Evolutionary conservation across 1,140 invertebrate species (phyloP).

Genomic region (Sitodiplosis mosellana): DNA sequence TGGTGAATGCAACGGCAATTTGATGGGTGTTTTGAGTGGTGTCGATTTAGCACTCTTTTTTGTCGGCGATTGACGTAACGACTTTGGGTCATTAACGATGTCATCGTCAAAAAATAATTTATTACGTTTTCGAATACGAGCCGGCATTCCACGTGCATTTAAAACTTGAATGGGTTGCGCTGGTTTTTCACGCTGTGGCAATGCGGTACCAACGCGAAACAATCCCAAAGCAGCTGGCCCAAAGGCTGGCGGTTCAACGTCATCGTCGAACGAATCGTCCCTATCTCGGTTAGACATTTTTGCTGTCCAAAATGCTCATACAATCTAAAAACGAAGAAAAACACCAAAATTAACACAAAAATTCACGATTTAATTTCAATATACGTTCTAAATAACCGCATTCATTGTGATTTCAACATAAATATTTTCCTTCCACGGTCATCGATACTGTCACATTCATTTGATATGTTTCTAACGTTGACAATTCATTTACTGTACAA

Average conservation of each 20-base stretch:
- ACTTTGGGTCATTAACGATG: constrained; percentile 59
- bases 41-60: constrained; percentile 31
- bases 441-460: too few relatives aligned
- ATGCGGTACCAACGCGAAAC: constrained; percentile 54
- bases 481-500: too few relatives aligned
- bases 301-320: constrained; percentile 15
- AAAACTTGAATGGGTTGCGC: constrained; percentile 52
- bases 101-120: constrained; percentile 82
- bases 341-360: too few relatives aligned
- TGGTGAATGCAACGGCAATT: constrained; percentile 6
- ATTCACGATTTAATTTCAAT: too few relatives aligned
- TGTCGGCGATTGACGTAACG: constrained; percentile 42
- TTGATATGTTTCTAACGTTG: too few relatives aligned
- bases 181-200: constrained; percentile 45
- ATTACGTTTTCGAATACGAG: constrained; percentile 78
- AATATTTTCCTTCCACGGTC: too few relatives aligned
- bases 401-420: too few relatives aligned
- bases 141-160: constrained; percentile 73
- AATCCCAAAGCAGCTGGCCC: constrained; percentile 57
- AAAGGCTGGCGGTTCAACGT: constrained; percentile 43
- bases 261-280: constrained; percentile 27
- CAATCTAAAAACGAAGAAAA: too few relatives aligned
- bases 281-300: constrained; percentile 12
- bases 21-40: constrained; percentile 20
- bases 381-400: too few relatives aligned